phyloP scores from a whole-genome alignment of 2,113 vertebrate genomes.

The Xerus inauris region DNA sequence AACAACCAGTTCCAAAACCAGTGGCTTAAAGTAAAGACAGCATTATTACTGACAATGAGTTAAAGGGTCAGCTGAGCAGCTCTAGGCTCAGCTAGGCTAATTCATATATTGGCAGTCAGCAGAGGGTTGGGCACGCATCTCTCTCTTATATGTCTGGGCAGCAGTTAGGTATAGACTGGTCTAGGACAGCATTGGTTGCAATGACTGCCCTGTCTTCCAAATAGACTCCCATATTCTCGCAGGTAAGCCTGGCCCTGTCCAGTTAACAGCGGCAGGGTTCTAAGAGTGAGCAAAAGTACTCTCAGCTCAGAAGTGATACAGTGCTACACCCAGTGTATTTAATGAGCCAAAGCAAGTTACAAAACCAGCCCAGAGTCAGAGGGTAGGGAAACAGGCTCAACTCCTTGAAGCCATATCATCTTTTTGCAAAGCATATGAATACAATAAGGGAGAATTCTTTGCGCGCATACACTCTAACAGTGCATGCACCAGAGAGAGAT shows the following conservation, averaged over 20 bases:
- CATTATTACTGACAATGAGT: background rate
- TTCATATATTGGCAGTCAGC: background rate
- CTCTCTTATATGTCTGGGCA: background rate
- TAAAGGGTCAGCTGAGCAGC: background rate
- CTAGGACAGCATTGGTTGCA: background rate
- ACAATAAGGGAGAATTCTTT: background rate
- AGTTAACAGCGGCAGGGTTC: background rate
- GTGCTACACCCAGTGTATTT: background rate
- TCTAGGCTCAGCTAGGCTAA: background rate
- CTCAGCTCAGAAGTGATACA: background rate
- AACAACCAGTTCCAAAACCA: background rate
- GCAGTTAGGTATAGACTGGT: background rate
- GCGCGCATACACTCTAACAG: background rate
- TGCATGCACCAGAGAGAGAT: background rate
- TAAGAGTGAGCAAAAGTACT: constrained; percentile 39
- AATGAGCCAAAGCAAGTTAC: constrained; percentile 23
- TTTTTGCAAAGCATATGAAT: background rate
- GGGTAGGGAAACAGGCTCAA: background rate
- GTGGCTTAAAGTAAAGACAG: background rate
- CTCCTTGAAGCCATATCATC: background rate
- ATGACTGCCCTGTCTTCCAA: constrained; percentile 48
- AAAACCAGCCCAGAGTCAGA: constrained; percentile 24
- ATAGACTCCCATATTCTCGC: constrained; percentile 24
- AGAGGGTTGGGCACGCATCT: background rate
- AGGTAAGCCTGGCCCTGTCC: background rate